These are phyloP conservation scores for Palythoa heliodiscus DNA, from an alignment of 92 coral and sea anemone species.

Conservation along the genomic window DNA sequence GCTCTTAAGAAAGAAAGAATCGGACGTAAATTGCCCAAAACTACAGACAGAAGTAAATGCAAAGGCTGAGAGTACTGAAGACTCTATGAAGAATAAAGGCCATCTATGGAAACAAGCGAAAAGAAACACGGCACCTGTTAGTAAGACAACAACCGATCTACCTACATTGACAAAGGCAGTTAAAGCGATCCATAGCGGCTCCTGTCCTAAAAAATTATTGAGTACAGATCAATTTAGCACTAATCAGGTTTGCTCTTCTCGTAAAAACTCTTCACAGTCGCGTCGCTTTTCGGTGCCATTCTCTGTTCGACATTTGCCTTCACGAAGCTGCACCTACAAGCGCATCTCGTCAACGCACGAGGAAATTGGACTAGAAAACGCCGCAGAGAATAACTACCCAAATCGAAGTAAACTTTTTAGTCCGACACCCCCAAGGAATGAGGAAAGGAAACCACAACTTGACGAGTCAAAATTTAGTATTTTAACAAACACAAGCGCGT, in stretches of 20 bases:
- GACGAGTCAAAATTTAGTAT: not conserved
- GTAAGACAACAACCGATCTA: too few relatives aligned
- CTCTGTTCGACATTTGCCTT: constrained; percentile 10
- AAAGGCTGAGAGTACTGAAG: not conserved
- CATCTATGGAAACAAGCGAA: not conserved
- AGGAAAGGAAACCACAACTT: not conserved
- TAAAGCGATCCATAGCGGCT: too few relatives aligned
- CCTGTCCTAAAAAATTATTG: not conserved
- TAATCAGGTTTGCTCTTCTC: not conserved
- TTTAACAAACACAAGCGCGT: not conserved
- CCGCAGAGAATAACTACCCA: not conserved
- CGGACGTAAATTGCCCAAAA: not conserved
- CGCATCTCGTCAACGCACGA: not conserved
- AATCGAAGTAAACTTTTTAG: constrained; percentile 26
- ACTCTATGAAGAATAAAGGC: not conserved
- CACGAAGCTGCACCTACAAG: constrained; percentile 9
- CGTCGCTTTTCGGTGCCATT: constrained; percentile 30
- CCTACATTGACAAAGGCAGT: too few relatives aligned
- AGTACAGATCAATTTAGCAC: not conserved
- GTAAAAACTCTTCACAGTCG: not conserved
- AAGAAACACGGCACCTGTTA: not conserved
- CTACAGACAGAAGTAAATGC: not conserved
- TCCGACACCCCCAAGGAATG: constrained; percentile 27
- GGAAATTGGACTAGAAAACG: not conserved
- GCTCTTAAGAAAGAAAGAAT: not conserved